These are phyloP conservation scores for Lordiphosa stackelbergi DNA, from an alignment of 1,140 invertebrate genomes.

Conservation along the genomic window DNA sequence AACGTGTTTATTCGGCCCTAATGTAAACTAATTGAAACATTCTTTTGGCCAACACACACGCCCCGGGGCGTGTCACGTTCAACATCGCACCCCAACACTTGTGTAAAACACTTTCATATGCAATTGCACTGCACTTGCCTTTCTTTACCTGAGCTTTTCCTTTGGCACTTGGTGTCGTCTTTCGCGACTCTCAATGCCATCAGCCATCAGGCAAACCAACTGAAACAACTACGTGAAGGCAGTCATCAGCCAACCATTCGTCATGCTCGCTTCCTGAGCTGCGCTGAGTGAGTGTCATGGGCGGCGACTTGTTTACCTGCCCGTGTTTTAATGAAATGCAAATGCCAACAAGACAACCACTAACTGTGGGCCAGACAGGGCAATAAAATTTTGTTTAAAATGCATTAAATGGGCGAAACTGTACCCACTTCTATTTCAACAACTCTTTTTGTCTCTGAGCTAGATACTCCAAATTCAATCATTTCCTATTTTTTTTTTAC, in stretches of 20 bases:
- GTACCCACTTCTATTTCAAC: no score
- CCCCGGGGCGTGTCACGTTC: conserved; percentile 56
- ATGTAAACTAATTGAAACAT: conserved; percentile 67
- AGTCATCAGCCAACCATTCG: conserved; percentile 19
- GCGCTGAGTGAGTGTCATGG: conserved; percentile 37
- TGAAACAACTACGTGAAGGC: no score
- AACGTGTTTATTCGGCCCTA: conserved; percentile 63
- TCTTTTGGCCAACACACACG: conserved; percentile 15
- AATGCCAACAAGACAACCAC: conserved; percentile 55
- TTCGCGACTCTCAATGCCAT: conserved; percentile 34
- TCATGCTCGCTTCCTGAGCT: conserved; percentile 13
- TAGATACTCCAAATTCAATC: no score
- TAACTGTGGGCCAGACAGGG: conserved; percentile 17
- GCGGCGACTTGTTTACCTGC: conserved; percentile 52
- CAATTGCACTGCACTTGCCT: conserved; percentile 35
- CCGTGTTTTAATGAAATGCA: conserved; percentile 72
- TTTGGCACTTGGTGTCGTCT: conserved; percentile 31
- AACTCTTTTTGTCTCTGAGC: no score
- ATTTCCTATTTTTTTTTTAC: no score
- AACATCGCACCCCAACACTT: conserved; percentile 21
- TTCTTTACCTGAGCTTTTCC: conserved; percentile 18
- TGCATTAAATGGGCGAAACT: no score
- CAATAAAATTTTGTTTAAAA: neutral
- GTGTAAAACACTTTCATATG: conserved; percentile 35
- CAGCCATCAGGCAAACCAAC: conserved; percentile 9